A percentile compares a stretch with the other conserved stretches of the same genome.
phyloP scores from a whole-genome alignment of 2,797 vertebrate genomes.

The Cryptoprocta ferox region DNA sequence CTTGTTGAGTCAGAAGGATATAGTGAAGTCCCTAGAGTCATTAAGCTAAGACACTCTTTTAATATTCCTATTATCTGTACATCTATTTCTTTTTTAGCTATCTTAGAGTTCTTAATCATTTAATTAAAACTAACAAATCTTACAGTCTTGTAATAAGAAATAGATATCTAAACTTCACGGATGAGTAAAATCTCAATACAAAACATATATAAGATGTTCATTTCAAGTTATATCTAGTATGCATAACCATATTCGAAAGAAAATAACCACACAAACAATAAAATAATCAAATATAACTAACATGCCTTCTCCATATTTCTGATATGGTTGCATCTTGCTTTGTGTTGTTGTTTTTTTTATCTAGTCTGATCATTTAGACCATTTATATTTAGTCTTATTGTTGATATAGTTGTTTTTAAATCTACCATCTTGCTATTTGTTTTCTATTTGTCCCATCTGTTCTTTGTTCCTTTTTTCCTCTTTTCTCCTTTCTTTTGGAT shows the following conservation, averaged over 20 bases:
- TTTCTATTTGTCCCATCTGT: constrained; percentile 39
- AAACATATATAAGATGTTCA: constrained; percentile 26
- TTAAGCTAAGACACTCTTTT: constrained; percentile 2
- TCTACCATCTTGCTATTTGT: constrained; percentile 8
- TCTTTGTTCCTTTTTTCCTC: not conserved
- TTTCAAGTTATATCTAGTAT: constrained; percentile 41
- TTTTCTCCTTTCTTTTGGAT: constrained; percentile 32
- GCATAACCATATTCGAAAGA: constrained; percentile 51
- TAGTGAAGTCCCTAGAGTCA: not conserved
- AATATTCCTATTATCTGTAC: not conserved
- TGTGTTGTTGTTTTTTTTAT: not conserved
- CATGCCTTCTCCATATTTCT: not conserved
- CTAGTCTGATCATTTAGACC: not conserved
- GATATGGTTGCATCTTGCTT: not conserved
- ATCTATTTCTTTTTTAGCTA: constrained; percentile 51
- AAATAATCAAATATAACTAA: constrained; percentile 9
- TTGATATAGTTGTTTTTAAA: not conserved
- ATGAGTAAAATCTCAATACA: constrained; percentile 26
- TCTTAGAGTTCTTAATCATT: constrained; percentile 14
- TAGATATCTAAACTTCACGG: not conserved
- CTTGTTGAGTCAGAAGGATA: constrained; percentile 15
- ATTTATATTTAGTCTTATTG: constrained; percentile 30
- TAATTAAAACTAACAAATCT: constrained; percentile 39
- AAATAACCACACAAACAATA: constrained; percentile 26
- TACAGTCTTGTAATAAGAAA: constrained; percentile 30